Conservation (phyloP, 2,797 vertebrate genomes). For the Erethizon dorsatum region DNA sequence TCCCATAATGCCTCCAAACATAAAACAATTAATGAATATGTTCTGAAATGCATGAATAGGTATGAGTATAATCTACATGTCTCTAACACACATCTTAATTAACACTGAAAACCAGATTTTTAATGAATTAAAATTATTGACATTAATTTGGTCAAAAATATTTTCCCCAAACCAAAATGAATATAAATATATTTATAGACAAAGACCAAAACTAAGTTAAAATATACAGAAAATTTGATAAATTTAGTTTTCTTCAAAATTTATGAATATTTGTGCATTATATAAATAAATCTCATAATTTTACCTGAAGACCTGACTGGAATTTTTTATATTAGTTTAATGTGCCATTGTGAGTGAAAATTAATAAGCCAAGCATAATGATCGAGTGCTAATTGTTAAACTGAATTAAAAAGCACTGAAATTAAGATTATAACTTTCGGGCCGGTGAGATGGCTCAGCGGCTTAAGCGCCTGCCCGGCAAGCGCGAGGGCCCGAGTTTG, state of each 20-base stretch:
- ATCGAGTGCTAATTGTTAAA: constrained; percentile 74
- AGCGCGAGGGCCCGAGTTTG: too few relatives aligned
- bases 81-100: constrained; percentile 68
- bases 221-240: constrained; percentile 50
- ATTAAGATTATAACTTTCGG: constrained; percentile 65
- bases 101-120: constrained; percentile 52
- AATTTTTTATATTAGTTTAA: constrained; percentile 66
- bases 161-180: constrained; percentile 60
- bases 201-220: constrained; percentile 59
- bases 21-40: constrained; percentile 51
- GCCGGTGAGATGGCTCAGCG: too few relatives aligned
- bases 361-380: constrained; percentile 74
- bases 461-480: too few relatives aligned
- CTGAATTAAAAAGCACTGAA: constrained; percentile 32
- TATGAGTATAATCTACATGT: background rate
- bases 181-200: constrained; percentile 49
- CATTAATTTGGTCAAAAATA: constrained; percentile 65
- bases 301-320: constrained; percentile 38
- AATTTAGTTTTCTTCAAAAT: constrained; percentile 33
- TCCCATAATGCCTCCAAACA: constrained; percentile 22
- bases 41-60: constrained; percentile 34
- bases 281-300: constrained; percentile 64
- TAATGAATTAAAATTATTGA: constrained; percentile 71
- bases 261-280: constrained; percentile 55
- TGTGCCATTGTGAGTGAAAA: constrained; percentile 71